phyloP scores from a whole-genome alignment of 1,140 invertebrate genomes.

The Antheraea mylitta region DNA sequence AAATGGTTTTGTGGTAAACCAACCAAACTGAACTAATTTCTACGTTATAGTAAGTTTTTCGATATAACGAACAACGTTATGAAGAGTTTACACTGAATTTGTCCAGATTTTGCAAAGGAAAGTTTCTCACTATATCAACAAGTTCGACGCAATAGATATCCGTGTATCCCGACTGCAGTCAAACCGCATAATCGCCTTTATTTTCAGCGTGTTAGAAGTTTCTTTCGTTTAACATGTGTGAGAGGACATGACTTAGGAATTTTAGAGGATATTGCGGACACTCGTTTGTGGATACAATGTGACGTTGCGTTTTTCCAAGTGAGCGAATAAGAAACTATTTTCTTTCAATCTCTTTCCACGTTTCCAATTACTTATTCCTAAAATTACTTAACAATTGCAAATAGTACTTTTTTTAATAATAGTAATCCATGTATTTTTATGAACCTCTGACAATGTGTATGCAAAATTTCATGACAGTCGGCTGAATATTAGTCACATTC shows the following conservation, averaged over 20 bases:
- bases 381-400: too few relatives aligned
- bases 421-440: too few relatives aligned
- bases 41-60: too few relatives aligned
- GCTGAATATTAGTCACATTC: too few relatives aligned
- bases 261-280: constrained; percentile 63
- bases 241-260: constrained; percentile 50
- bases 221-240: constrained; percentile 65
- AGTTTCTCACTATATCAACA: background rate
- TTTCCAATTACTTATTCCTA: background rate
- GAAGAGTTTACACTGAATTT: too few relatives aligned
- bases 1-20: too few relatives aligned
- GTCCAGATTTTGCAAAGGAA: too few relatives aligned
- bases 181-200: constrained; percentile 46
- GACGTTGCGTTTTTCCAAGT: constrained; percentile 54
- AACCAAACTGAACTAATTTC: too few relatives aligned
- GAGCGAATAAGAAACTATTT: constrained; percentile 28
- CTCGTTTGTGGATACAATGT: constrained; percentile 60
- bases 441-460: too few relatives aligned
- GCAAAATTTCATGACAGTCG: too few relatives aligned
- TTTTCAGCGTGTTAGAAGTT: constrained; percentile 41
- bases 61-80: too few relatives aligned
- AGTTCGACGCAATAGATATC: constrained; percentile 22
- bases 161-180: constrained; percentile 42
- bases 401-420: too few relatives aligned
- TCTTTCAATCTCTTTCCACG: background rate